Evolutionary conservation across 2,113 vertebrate genomes (phyloP).

Genomic region (Mirza zaza): DNA sequence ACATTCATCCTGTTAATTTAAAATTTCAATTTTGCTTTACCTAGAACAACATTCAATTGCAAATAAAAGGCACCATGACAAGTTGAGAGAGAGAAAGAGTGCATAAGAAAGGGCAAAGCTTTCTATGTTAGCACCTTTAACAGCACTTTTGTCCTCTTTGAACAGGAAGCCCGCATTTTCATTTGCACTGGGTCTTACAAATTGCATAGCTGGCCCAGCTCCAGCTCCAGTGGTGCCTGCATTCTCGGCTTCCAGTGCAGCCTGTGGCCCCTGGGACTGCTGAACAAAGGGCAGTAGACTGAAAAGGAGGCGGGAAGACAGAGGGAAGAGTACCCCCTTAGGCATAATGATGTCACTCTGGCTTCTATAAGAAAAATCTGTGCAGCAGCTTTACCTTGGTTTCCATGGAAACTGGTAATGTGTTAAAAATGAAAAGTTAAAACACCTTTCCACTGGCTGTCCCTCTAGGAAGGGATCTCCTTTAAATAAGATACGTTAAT

Average conservation of each 20-base stretch:
- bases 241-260: neutral
- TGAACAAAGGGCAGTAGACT: neutral
- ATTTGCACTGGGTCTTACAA: neutral
- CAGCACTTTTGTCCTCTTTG: neutral
- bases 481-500: constrained; percentile 31
- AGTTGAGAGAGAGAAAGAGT: neutral
- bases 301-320: neutral
- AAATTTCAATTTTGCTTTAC: neutral
- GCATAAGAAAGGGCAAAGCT: neutral
- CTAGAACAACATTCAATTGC: neutral
- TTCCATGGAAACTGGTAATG: constrained; percentile 65
- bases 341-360: neutral
- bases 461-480: constrained; percentile 47
- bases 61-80: neutral
- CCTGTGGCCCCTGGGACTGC: neutral
- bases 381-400: constrained; percentile 33
- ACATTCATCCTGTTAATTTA: neutral
- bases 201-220: neutral
- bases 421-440: constrained; percentile 38
- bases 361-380: neutral
- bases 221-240: neutral
- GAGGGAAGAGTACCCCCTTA: neutral
- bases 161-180: neutral
- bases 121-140: neutral
- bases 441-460: neutral